Base-by-base conservation (phyloP, 2,888 invertebrate genomes). In the Ectemnius continuus region DNA sequence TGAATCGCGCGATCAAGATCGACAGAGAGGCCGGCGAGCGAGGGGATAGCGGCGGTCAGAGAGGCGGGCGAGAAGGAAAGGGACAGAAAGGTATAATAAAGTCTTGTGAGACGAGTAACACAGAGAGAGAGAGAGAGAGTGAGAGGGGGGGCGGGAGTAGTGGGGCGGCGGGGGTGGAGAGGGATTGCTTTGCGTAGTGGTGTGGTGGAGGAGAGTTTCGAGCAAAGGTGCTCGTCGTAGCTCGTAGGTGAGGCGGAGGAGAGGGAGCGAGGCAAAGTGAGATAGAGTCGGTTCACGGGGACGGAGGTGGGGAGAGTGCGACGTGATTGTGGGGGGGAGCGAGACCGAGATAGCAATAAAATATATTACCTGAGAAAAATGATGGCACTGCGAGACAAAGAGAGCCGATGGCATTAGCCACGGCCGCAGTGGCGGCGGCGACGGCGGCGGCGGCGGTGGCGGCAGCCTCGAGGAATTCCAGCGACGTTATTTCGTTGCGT, bases 321-420 rank as follows among this genome's bases (percentile, higher is more conserved):
- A 65, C 48, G 52, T 5, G 52, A 52, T 14, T 16, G 4, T 14
- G 52, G 52, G 26, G 60, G 23, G 28, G 73, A 84, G 78, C 60
- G 82, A 78, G 82, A 83, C 72, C 73, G 80, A 82, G 81, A 84
- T 80, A 81, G 86, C 87, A 88, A 89, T 89, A 89, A 89, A 89
- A 89, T 89, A 88, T 89, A 88, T 88, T 89, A 87, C 85, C 84
- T 76, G 85, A 86, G 87, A 88, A 89, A 88, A 88, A 88, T 88
- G 88, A 88, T 87, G 88, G 86, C 86, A 87, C 83, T 66, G 84
- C 83, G 84, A 84, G 86, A 88, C 86, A 87, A 87, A 88, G 86
- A 86, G 84, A 78, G 72, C 79, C 84, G 84, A 84, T 84, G 85
- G 83, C 85, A 87, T 87, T 86, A 87, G 86, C 82, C 80, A 36